Evolutionary conservation across 2,113 vertebrate species (phyloP).

Genomic region (Gnathonemus echidnorhynchus): DNA sequence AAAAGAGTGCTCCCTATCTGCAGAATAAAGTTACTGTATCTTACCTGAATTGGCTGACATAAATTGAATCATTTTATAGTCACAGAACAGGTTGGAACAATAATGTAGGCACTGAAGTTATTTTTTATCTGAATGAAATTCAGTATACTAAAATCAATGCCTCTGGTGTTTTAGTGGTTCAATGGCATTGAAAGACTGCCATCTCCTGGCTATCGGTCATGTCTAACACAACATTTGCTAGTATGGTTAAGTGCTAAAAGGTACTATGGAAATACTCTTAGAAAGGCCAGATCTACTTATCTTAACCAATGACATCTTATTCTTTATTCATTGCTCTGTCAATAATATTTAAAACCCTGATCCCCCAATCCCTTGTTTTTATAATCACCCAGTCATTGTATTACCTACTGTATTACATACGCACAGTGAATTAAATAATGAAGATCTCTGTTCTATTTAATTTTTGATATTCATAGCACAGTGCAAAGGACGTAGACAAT

Average conservation of each 20-base stretch:
- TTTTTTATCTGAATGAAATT: not conserved
- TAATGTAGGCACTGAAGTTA: not conserved
- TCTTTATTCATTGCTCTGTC: not conserved
- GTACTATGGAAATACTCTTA: not conserved
- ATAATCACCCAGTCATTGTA: not conserved
- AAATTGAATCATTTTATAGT: not conserved
- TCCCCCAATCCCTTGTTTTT: not conserved
- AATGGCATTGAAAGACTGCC: not conserved
- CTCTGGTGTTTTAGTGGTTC: not conserved
- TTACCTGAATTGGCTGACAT: no score
- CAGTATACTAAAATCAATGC: not conserved
- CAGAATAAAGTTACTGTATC: not conserved
- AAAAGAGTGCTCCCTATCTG: not conserved
- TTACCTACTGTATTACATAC: not conserved
- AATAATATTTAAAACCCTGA: not conserved
- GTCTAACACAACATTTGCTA: not conserved
- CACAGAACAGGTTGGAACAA: not conserved
- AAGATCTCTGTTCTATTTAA: not conserved
- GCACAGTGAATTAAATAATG: not conserved
- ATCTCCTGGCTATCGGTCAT: not conserved
- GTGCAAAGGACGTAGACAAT: not conserved
- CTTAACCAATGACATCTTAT: not conserved
- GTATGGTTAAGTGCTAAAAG: not conserved
- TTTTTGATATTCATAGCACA: not conserved
- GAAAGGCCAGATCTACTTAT: not conserved